A percentile compares a stretch with the other conserved stretches of the same genome.
phyloP scores from a whole-genome alignment of 2,113 vertebrate genomes.

The Ptilorrhoa leucosticta region DNA sequence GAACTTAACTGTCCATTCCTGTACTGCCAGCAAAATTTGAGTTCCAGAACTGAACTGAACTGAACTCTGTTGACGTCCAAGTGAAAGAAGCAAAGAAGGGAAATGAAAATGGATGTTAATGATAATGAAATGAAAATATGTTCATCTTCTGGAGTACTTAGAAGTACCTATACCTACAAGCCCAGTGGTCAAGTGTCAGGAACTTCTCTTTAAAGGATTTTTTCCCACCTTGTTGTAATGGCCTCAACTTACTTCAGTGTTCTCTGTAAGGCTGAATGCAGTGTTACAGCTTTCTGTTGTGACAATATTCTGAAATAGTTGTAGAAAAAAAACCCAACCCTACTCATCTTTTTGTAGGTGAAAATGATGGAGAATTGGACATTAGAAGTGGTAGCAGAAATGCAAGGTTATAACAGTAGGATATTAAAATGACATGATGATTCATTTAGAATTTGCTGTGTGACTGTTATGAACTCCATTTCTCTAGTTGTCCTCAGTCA shows the following conservation, averaged over 20 bases:
- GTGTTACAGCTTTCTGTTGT: background rate
- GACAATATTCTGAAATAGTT: background rate
- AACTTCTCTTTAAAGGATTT: background rate
- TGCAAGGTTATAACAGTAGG: background rate
- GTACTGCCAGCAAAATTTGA: background rate
- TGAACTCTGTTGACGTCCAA: background rate
- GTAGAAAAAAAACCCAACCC: background rate
- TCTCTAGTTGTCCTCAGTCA: background rate
- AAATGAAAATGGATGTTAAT: background rate
- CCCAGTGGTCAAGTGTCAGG: background rate
- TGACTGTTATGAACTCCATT: background rate
- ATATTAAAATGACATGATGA: background rate
- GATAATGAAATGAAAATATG: background rate
- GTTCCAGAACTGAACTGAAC: background rate
- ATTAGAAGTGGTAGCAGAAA: background rate
- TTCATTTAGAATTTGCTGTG: background rate
- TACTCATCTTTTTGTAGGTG: background rate
- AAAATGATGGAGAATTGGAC: background rate
- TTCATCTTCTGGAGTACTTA: background rate
- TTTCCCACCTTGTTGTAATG: fast-evolving
- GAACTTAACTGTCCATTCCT: background rate
- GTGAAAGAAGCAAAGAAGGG: background rate
- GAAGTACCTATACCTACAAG: background rate
- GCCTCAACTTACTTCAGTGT: fast-evolving
- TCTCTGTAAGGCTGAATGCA: background rate